A percentile compares a stretch with the other conserved stretches of the same genome.
Conservation (phyloP, 2,113 vertebrate species). For the Guaruba guarouba region DNA sequence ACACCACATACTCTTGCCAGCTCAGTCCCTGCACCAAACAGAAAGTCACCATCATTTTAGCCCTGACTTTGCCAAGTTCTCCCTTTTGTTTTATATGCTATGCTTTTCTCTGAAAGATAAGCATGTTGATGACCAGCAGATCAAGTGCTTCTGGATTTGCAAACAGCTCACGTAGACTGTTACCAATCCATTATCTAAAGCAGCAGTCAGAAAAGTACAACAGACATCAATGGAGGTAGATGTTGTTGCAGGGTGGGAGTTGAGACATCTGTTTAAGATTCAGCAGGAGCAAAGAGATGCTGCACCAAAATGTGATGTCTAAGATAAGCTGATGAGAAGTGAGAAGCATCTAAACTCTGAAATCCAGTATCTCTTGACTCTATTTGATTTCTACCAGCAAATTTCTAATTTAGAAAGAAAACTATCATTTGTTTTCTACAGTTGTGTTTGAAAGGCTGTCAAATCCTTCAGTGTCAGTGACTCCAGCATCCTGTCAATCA, state of each 20-base stretch:
- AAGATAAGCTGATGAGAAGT: neutral
- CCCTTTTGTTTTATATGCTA: neutral
- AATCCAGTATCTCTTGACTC: neutral
- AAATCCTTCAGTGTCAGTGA: neutral
- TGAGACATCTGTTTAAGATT: neutral
- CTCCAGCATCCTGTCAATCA: constrained; percentile 20
- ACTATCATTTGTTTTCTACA: neutral
- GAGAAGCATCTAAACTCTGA: neutral
- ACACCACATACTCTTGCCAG: neutral
- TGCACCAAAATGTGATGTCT: neutral
- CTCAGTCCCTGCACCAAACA: neutral
- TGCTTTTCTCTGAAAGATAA: neutral
- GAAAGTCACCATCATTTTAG: neutral
- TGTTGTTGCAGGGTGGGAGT: neutral
- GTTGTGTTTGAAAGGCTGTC: neutral
- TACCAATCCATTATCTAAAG: neutral
- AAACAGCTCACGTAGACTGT: neutral
- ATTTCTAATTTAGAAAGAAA: constrained; percentile 18
- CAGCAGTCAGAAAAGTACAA: neutral
- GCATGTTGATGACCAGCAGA: neutral
- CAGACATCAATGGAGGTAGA: neutral
- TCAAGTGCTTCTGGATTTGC: neutral
- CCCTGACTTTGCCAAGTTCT: neutral
- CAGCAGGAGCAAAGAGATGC: neutral
- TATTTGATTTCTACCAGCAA: neutral